Conservation (phyloP, 2,888 invertebrate species). For the Ecliptopera silaceata region DNA sequence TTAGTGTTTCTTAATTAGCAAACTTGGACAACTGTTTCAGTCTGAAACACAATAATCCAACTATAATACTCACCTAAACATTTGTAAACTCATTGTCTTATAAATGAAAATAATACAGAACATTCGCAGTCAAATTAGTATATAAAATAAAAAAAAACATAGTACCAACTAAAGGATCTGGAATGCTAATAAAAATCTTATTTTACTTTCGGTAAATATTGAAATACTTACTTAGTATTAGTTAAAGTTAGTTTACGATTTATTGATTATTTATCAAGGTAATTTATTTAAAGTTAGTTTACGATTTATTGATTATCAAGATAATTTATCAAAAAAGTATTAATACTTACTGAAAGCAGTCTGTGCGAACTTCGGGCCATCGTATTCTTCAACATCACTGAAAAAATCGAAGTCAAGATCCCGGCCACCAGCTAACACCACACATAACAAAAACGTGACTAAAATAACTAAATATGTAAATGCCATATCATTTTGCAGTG, state of each 20-base stretch:
- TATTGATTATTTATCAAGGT: no score
- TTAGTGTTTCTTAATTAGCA: constrained; percentile 50
- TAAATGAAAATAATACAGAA: no score
- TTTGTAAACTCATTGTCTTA: not conserved
- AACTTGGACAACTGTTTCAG: constrained; percentile 37
- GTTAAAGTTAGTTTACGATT: no score
- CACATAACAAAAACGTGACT: not conserved
- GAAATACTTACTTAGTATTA: no score
- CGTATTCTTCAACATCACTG: constrained; percentile 4
- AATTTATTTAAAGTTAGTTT: no score
- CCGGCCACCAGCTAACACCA: not conserved
- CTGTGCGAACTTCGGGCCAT: not conserved
- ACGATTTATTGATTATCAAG: no score
- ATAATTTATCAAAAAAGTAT: no score
- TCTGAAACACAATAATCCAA: constrained; percentile 26
- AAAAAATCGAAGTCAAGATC: not conserved
- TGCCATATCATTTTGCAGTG: constrained; percentile 7
- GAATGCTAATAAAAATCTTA: no score
- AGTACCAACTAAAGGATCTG: no score
- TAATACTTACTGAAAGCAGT: constrained; percentile 7
- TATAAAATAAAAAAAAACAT: no score
- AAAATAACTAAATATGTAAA: constrained; percentile 1
- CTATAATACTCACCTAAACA: constrained; percentile 4
- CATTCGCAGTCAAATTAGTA: no score
- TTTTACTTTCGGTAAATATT: no score